Base-by-base conservation (phyloP, 2,113 vertebrate genomes). In the Edolisoma coerulescens region DNA sequence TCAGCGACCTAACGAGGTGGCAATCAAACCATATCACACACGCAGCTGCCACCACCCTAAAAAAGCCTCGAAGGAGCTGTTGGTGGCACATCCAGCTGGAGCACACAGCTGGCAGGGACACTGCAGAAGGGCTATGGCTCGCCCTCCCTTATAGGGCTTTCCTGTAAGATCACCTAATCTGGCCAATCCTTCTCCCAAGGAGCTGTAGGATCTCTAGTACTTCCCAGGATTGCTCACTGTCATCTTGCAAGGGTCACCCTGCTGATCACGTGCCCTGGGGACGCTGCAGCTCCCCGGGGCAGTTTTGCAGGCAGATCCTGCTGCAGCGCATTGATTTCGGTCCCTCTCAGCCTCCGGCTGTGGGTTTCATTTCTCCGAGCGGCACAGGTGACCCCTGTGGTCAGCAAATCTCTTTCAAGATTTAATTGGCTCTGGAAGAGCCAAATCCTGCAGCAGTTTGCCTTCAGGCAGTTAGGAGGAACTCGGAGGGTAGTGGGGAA, bases 391-490 rank as follows among this genome's bases (percentile, higher is more conserved):
- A 96, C 22, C 50, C 33, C n/a, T n/a, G 21, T 1, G 4, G 89
- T 64, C 76, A 79, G 35, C 28, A 91, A 91, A 91, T 59, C 50
- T 86, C 76, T 91, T 80, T 69, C 67, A 90, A 79, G 56, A 54
- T 69, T 86, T 84, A 91, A 95, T 33, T 89, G 53, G 73, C 64
- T 95, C 64, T 33, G 49, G 60, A 88, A 86, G 57, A 87, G n/a
- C 28, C 74, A 87, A 84, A 50, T 82, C 89, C 69, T 90, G 54
- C 52, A 90, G 73, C n/a, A 16, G 30, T 87, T 87, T 94, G 42
- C 67, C 79, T 70, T 75, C 53, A 86, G 84, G 69, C 35, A 57
- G 60, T 45, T 28, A 30, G 69, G 50, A 76, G 42, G n/a, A 94
- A 35, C 35, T 65, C 0, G 0, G 47, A 74, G 26, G 41, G 56